phyloP scores from a whole-genome alignment of 2,888 invertebrate genomes.

The Salticus scenicus region DNA sequence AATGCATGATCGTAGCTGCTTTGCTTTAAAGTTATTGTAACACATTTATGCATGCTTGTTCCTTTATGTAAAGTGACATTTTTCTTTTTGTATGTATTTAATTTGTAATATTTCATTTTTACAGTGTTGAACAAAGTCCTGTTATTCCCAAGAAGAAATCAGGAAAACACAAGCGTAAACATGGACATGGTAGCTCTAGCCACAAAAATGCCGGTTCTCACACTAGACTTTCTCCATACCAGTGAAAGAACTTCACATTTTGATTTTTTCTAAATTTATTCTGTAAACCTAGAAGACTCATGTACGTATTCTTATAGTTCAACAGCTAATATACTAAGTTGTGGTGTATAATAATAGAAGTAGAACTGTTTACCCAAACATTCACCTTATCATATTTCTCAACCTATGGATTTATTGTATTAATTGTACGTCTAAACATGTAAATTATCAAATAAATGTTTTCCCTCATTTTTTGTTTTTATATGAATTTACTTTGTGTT shows the following conservation, averaged over 20 bases:
- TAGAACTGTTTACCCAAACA: neutral
- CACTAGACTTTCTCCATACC: constrained; percentile 12
- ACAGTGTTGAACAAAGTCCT: constrained; percentile 17
- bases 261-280: neutral
- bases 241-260: constrained; percentile 4
- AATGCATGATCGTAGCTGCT: too few relatives aligned
- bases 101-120: too few relatives aligned
- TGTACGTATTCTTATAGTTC: neutral
- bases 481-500: neutral
- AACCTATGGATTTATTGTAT: neutral
- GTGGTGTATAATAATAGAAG: neutral
- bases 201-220: constrained; percentile 30
- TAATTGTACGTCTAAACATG: neutral
- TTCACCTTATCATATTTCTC: neutral
- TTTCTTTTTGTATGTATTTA: too few relatives aligned
- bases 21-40: too few relatives aligned
- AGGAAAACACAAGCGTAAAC: constrained; percentile 54
- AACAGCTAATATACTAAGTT: neutral
- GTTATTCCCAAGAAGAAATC: constrained; percentile 43
- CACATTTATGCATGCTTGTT: too few relatives aligned
- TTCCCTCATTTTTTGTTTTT: neutral
- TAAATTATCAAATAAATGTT: neutral
- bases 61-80: too few relatives aligned
- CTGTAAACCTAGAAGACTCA: neutral
- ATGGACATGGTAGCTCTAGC: constrained; percentile 21